Base-by-base conservation (phyloP, 2,888 invertebrate genomes). In the Drosophila tanythrix region DNA sequence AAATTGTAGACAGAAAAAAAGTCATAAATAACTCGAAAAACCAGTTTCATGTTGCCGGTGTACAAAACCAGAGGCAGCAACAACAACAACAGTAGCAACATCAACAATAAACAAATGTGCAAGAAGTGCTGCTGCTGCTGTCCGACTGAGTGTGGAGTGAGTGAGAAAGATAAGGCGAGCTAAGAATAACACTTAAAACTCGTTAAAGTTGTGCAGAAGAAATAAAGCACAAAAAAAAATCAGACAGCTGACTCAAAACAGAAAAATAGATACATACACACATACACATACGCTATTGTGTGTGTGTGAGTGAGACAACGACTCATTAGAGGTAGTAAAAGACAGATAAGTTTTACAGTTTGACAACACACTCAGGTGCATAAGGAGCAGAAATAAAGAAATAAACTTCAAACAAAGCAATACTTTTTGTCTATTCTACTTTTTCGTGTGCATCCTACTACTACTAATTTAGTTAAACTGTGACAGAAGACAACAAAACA, bases 11-110 rank as follows among this genome's bases (percentile, higher is more conserved):
- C 82, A 46, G 21, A 21, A 43, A 52, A 35, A 90, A 76, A 85
- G 73, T 89, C 85, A 82, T 88, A 89, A 89, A 90, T 90, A 90
- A 88, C 90, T 89, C 85, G 87, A 88, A 90, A 88, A 88, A 88
- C 88, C 88, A 86, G 88, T 88, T 89, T 88, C 52, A 71, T 78
- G 83, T 77, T 88, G 90, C 88, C 90, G 90, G 88, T 88, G 83
- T 90, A 88, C 85, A 89, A 57, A 40, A n/a, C 77, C 88, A 88
- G 72, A 81, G 61, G 70, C 74, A 70, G 55, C 67, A 76, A 55
- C 64, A 73, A 38, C 36, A 63, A 40, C 53, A 74, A 52, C 68
- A 60, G 27, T 63, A 76, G 36, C 68, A 76, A 31, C 68, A 78
- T 50, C 71, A 75, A 83, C 87, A 81, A 79, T 84, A 83, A 85